Evolutionary conservation across 2,113 vertebrate species (phyloP).

Genomic region (Microcebus ravelobensis): DNA sequence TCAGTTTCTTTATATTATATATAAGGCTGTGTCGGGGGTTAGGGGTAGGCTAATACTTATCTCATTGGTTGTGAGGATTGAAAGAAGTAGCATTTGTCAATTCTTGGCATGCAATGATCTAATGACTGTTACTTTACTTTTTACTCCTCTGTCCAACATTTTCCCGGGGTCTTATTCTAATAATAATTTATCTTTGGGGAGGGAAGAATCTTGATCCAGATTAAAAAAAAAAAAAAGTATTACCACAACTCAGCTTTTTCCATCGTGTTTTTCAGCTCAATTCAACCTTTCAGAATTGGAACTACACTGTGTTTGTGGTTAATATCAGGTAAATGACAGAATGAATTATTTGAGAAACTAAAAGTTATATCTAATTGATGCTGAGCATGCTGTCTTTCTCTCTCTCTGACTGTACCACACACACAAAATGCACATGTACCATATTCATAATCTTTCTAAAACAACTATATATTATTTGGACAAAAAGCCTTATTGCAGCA

Average conservation of each 20-base stretch:
- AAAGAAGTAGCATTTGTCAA: background rate
- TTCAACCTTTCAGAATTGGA: constrained; percentile 93
- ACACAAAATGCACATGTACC: background rate
- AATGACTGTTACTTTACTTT: constrained; percentile 8
- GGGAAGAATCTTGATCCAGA: constrained; percentile 37
- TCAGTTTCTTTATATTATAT: background rate
- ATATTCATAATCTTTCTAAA: background rate
- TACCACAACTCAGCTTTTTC: constrained; percentile 48
- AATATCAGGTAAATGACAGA: constrained; percentile 90
- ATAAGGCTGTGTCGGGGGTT: background rate
- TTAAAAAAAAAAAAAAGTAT: background rate
- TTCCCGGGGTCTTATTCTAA: constrained; percentile 2
- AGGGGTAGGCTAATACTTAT: background rate
- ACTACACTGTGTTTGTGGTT: constrained; percentile 87
- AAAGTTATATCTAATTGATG: background rate
- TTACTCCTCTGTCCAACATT: constrained; percentile 6
- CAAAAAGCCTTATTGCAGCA: background rate
- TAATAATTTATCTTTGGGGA: constrained; percentile 48
- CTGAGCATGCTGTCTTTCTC: background rate
- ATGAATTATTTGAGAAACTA: background rate
- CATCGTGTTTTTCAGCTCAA: constrained; percentile 91
- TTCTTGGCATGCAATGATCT: background rate
- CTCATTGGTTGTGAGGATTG: background rate
- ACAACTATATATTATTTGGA: background rate
- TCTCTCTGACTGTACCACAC: background rate